Base-by-base conservation (phyloP, 2,888 invertebrate species). In the Cosmopolites sordidus region DNA sequence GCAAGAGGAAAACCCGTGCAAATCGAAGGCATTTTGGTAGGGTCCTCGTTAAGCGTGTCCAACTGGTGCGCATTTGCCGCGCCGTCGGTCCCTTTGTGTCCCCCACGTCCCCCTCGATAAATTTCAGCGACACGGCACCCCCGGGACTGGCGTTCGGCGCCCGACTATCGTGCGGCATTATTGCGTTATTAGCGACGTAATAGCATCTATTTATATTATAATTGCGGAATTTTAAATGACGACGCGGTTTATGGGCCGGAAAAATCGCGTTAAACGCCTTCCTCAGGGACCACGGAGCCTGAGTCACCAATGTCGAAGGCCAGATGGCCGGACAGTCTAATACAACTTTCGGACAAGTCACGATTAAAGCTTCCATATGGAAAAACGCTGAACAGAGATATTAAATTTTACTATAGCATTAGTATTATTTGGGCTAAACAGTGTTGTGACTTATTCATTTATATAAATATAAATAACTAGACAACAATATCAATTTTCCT, bases 181-280 rank as follows among this genome's bases (percentile, higher is more conserved):
- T 74, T 74, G 73, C 71, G 70, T 73, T 73, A 74, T 74, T 74
- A 73, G 71, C 71, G 69, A 65, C 62, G 69, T 74, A 74, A 74
- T 73, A 72, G 73, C 69, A 68, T 73, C 74, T 73, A 74, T 74
- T 74, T 74, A 73, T 74, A 74, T 74, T 74, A 74, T 74, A 74
- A 74, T 74, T 74, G 73, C 68, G 65, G 72, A 73, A 73, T 74
- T 73, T 71, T 68, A 70, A 71, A 73, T 71, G 71, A 59, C 52
- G 58, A 60, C 56, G 63, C 64, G 64, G 63, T 72, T 73, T 73
- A 72, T 71, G 71, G 67, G 64, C 68, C 66, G 69, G 72, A 73
- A 73, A 72, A 72, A 69, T 67, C 52, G 38, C 40, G 41, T 17
- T 11, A 33, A 42, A 48, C 33, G 33, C 33, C 33, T 11, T 33